phyloP scores from a whole-genome alignment of 2,797 vertebrate genomes.

The Tiaroga cobitis region DNA sequence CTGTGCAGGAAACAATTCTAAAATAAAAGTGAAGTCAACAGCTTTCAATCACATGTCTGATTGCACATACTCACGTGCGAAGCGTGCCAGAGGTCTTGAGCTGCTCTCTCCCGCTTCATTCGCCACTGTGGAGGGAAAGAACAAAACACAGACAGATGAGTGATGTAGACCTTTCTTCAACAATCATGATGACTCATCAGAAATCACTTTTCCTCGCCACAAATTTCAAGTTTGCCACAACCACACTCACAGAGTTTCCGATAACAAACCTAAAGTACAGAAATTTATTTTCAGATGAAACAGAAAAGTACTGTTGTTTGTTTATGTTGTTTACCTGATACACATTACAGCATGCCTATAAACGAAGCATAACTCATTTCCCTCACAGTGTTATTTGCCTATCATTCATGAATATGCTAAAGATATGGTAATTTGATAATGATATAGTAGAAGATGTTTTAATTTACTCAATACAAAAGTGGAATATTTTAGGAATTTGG shows the following conservation, averaged over 20 bases:
- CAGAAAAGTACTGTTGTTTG: background rate
- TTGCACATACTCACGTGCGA: conserved; percentile 83
- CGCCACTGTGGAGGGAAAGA: conserved; percentile 78
- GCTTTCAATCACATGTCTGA: conserved; percentile 5
- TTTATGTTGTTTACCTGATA: background rate
- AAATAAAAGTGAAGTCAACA: conserved; percentile 31
- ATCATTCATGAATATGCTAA: conserved; percentile 3
- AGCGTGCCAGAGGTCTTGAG: conserved; percentile 77
- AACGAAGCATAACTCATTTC: background rate
- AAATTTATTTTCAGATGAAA: background rate
- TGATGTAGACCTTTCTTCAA: conserved; percentile 16
- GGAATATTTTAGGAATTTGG: background rate
- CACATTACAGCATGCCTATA: background rate
- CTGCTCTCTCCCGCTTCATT: conserved; percentile 85
- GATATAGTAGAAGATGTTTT: background rate
- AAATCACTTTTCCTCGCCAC: background rate
- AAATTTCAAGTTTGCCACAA: conserved; percentile 12
- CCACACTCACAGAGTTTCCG: background rate
- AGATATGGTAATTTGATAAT: background rate
- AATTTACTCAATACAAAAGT: background rate
- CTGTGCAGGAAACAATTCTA: background rate
- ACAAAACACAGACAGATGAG: conserved; percentile 35
- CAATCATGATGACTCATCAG: conserved; percentile 27
- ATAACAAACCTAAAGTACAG: background rate
- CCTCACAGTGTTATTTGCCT: background rate